Evolutionary conservation across 35 echinoderm and acorn worm species (phyloP), one percentile per base, ranked within the genome.

Genomic region (Amphiura filiformis): DNA sequence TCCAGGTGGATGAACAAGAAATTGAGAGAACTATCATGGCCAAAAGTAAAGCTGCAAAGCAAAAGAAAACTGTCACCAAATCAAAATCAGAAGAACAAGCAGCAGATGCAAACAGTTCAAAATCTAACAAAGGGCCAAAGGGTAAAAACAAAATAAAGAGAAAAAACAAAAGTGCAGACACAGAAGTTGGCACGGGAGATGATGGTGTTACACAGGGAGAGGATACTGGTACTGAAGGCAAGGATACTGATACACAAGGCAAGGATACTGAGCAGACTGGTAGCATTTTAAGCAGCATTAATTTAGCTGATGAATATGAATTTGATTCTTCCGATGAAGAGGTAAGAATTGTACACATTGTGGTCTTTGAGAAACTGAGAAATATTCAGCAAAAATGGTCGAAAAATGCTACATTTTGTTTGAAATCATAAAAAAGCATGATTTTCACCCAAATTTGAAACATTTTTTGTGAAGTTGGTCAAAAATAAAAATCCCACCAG

Each of bases 301-400:
- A 86, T 32, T 35, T 34, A 34, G 61, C 56, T 30, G 89, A 94
- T 89, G 95, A 97, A 88, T 97, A 97, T 91, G 92, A 97, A 36
- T 94, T 88, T 86, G 95, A 97, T 76, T 97, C 95, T n/a, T 97
- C 95, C 18, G 95, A 97, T 92, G 95, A 97, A 86, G 95, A 97
- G 92, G 95, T 97, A 86, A 61, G 0, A 56, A n/a, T n/a, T n/a
- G 12, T 37, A 34, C 34, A 30, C 31, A 34, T 38, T 57, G 39
- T 5, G 22, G 0, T 23, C 13, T 39, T 40, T 20, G 22, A 17
- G 81, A 0, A 28, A 7, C 33, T 82, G 39, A 56, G 4, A 81
- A 1, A 20, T 22, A 0, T 89, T 5, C 36, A 12, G 49, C 31
- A 31, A 36, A 32, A 34, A 65, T 81, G n/a, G n/a, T n/a, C n/a